Evolutionary conservation across 1,140 invertebrate genomes (phyloP), one percentile per base, ranked within the genome.

Genomic region (Hycleus phaleratus): DNA sequence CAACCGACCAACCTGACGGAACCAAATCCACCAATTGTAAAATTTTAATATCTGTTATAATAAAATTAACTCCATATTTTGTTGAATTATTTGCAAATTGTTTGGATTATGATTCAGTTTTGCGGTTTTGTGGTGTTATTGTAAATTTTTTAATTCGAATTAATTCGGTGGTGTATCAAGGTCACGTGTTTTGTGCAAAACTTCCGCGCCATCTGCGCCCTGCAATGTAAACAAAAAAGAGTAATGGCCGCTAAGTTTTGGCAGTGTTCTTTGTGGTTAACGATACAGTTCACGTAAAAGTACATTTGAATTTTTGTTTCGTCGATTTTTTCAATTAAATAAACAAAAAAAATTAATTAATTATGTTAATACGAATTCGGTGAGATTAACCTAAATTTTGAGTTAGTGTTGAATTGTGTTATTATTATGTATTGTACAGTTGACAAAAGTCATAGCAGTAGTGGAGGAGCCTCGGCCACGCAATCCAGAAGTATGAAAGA

Each of bases 391-490:
- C 69, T 67, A 32, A 32, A 18, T 18, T 18, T 60, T 62, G 64
- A 64, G 56, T 52, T 65, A 68, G 67, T 71, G 68, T 66, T 71
- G 68, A 64, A 64, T 65, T 66, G 61, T 18, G 18, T 32, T 67
- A 63, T 68, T 67, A 73, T 66, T 68, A 74, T 74, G 72, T 73
- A 74, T 68, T 73, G 72, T 66, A 72, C 69, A 53, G 70, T 73
- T 68, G 71, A 73, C 64, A 73, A 74, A 65, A 66, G 65, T 57
- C 59, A 61, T 46, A 69, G 68, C 63, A 65, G 68, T 56, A 64
- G 68, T 62, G 70, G 68, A 63, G 70, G 63, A 57, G 63, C 67
- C 52, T 65, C 70, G 48, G 69, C 69, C 68, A 68, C 70, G 49
- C 68, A 73, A 50, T 49, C 70, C 51, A 71, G 66, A 58, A 68